Evolutionary conservation across 2,797 vertebrate species (phyloP), one percentile per base, ranked within the genome.

Genomic region (Clarias platycephalus): DNA sequence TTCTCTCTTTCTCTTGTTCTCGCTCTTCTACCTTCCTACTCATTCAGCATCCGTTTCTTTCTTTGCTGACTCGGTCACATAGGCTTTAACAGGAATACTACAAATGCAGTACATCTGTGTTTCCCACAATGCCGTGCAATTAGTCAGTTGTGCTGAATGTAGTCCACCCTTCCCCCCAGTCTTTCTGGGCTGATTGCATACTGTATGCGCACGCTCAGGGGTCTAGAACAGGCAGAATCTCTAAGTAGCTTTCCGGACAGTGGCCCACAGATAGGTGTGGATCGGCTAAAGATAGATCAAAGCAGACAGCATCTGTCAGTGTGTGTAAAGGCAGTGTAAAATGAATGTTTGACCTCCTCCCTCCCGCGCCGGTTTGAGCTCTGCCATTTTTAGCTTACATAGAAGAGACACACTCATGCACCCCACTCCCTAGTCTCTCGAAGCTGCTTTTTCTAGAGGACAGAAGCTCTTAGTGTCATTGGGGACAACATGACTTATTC

Each of bases 231-330:
- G 80, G 83, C 87, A 83, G 87, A 84, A 81, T 88, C 85, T 89
- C 80, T 87, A 88, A 88, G 91, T 80, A 77, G 88, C 84, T 89
- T 90, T 89, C 87, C 68, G 84, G 86, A 87, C 87, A 85, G 76
- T 74, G 79, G 85, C 88, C 86, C 64, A 63, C 86, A 85, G 83
- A 90, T 86, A 87, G 88, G 71, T 87, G 81, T 71, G 84, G 84
- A 85, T 87, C 40, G 82, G 88, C 88, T 88, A 89, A 89, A 90
- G 87, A 88, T 89, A 89, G 90, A 92, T 91, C 90, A 90, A 89
- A 91, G 90, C 84, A 81, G 89, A 88, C 90, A 89, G 87, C 85
- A 88, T 88, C 86, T 90, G 91, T 89, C 88, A 86, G 86, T 89
- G 85, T 89, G 88, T 87, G 87, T 89, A 89, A 87, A 87, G 86